Evolutionary conservation across 2,888 invertebrate genomes (phyloP).

Genomic region (Junonia oenone): DNA sequence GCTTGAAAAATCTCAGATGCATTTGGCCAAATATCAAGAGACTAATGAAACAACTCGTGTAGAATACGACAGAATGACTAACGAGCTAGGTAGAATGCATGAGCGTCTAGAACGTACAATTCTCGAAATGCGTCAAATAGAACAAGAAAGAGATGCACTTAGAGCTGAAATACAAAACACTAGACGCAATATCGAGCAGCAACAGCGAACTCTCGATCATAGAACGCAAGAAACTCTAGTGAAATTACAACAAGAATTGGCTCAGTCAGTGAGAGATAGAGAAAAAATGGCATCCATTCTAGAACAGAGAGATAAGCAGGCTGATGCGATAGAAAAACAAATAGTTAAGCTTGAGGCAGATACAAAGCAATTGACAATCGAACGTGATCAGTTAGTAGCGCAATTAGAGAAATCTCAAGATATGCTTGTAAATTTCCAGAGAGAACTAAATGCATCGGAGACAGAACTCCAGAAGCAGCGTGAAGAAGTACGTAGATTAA

Average conservation of each 20-base stretch:
- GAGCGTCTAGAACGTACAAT: constrained; percentile 88
- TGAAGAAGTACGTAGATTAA: constrained; percentile 87
- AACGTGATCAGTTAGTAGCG: constrained; percentile 91
- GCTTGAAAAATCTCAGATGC: constrained; percentile 91
- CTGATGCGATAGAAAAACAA: constrained; percentile 91
- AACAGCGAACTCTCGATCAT: constrained; percentile 82
- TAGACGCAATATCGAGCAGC: constrained; percentile 81
- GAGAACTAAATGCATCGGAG: constrained; percentile 91
- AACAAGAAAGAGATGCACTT: constrained; percentile 86
- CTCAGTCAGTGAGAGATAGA: constrained; percentile 84
- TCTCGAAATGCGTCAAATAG: constrained; percentile 83
- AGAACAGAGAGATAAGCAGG: constrained; percentile 88
- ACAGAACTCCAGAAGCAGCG: constrained; percentile 89
- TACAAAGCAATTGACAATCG: constrained; percentile 90
- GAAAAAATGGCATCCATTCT: constrained; percentile 88
- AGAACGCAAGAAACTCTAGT: constrained; percentile 85
- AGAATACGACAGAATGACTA: constrained; percentile 91
- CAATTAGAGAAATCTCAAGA: constrained; percentile 96
- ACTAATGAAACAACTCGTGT: constrained; percentile 89
- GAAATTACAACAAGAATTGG: constrained; percentile 86
- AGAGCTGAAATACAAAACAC: constrained; percentile 84
- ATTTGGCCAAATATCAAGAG: constrained; percentile 90
- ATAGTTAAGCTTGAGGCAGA: constrained; percentile 91
- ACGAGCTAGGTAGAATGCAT: constrained; percentile 88
- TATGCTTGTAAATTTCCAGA: constrained; percentile 95